A percentile compares a stretch with the other conserved stretches of the same genome.
Conservation (phyloP, 2,888 invertebrate genomes). For the Cosmorhoe ocellata region DNA sequence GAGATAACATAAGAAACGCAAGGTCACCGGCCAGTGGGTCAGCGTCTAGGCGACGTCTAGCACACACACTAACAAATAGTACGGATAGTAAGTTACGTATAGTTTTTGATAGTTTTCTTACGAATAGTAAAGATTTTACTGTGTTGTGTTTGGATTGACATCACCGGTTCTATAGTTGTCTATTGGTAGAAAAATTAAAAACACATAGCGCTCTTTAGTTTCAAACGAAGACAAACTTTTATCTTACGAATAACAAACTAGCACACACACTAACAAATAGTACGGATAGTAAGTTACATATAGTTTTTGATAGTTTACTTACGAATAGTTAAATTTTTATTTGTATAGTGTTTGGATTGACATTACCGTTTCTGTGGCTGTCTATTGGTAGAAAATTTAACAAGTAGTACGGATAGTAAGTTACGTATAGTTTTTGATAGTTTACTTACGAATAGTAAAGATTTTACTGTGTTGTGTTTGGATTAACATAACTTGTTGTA, state of each 20-base stretch:
- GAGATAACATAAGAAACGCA: slow-evolving; percentile 78
- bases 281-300: slow-evolving; percentile 50
- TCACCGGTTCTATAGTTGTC: no score
- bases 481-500: no score
- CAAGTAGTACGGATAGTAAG: slow-evolving; percentile 51
- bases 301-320: slow-evolving; percentile 10
- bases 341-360: no score
- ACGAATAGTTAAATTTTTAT: background rate
- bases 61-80: slow-evolving; percentile 64
- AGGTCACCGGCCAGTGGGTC: slow-evolving; percentile 80
- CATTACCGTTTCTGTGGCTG: no score
- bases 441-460: background rate
- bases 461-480: no score
- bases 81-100: slow-evolving; percentile 48
- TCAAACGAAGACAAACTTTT: no score
- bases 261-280: slow-evolving; percentile 65
- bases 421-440: slow-evolving; percentile 23
- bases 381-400: no score
- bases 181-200: no score
- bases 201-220: no score
- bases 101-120: slow-evolving; percentile 11
- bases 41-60: slow-evolving; percentile 79
- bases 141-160: no score
- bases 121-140: background rate
- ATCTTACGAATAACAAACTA: no score